Evolutionary conservation across 2,888 invertebrate genomes (phyloP).

Genomic region (Argyra leucocephala): DNA sequence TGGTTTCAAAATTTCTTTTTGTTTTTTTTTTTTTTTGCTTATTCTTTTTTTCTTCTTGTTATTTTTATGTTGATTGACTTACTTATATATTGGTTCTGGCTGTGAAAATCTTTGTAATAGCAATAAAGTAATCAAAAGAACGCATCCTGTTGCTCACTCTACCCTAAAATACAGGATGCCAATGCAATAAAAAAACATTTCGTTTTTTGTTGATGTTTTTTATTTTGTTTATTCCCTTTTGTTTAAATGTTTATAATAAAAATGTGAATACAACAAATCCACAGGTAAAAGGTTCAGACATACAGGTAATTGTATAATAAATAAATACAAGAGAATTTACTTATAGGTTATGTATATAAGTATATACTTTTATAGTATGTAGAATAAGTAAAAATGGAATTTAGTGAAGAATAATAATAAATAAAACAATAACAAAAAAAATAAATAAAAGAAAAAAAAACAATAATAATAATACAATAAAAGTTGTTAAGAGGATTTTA

Average conservation of each 20-base stretch:
- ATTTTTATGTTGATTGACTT: no score
- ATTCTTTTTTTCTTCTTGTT: background rate
- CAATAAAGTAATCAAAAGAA: conserved; percentile 9
- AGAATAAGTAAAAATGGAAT: background rate
- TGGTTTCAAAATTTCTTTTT: background rate
- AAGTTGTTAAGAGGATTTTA: background rate
- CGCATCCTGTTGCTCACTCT: conserved; percentile 10
- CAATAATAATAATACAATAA: no score
- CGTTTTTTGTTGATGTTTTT: no score
- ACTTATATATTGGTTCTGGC: no score
- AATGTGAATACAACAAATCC: background rate
- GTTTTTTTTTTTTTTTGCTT: background rate
- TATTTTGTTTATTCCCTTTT: background rate
- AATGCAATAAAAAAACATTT: background rate
- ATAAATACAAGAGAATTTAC: background rate
- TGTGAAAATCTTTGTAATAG: background rate
- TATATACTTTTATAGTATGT: background rate
- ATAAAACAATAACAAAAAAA: background rate
- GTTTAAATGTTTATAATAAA: background rate
- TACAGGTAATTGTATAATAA: background rate
- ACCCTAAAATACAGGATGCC: conserved; percentile 10
- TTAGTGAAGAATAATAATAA: background rate
- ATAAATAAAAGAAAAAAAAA: no score
- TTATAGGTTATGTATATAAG: background rate
- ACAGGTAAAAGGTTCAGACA: background rate